phyloP scores from a whole-genome alignment of 2,113 vertebrate species.

The Platichthys flesus region DNA sequence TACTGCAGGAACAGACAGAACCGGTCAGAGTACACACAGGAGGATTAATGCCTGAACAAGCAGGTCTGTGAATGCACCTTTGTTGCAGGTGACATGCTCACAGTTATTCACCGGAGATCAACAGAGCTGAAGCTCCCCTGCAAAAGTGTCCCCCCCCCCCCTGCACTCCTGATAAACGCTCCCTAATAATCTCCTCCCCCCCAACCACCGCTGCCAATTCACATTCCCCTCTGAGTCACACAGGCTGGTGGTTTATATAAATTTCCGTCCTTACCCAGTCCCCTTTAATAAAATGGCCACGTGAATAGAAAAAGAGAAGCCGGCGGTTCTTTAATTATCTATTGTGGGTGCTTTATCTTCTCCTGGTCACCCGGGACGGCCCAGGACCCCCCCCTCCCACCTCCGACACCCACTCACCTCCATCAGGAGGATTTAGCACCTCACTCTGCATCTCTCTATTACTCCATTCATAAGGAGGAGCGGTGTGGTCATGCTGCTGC shows the following conservation, averaged over 20 bases:
- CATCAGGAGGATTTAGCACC: conserved; percentile 67
- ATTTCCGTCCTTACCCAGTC: conserved; percentile 64
- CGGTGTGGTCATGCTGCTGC: conserved; percentile 1
- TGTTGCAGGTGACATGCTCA: conserved; percentile 11
- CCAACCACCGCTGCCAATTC: conserved; percentile 39
- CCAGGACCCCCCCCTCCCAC: conserved; percentile 28
- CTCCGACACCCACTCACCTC: conserved; percentile 45
- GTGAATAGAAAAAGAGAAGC: conserved; percentile 63
- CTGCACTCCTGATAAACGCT: conserved; percentile 46
- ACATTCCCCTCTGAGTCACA: conserved; percentile 53
- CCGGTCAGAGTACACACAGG: neutral
- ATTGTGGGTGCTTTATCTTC: conserved; percentile 71
- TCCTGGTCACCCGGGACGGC: conserved; percentile 48
- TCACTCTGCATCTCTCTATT: conserved; percentile 51
- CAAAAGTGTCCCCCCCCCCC: neutral
- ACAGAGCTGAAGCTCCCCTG: neutral
- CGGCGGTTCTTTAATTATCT: conserved; percentile 77
- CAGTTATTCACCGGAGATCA: conserved; percentile 13
- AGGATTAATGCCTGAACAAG: neutral
- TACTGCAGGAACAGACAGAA: too few species aligned
- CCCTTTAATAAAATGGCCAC: conserved; percentile 69
- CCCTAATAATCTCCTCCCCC: conserved; percentile 10
- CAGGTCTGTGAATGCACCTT: conserved; percentile 2
- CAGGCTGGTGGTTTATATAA: conserved; percentile 67
- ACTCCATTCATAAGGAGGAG: conserved; percentile 60